Conservation (phyloP, 2,888 invertebrate species). For the Elegia similella region DNA sequence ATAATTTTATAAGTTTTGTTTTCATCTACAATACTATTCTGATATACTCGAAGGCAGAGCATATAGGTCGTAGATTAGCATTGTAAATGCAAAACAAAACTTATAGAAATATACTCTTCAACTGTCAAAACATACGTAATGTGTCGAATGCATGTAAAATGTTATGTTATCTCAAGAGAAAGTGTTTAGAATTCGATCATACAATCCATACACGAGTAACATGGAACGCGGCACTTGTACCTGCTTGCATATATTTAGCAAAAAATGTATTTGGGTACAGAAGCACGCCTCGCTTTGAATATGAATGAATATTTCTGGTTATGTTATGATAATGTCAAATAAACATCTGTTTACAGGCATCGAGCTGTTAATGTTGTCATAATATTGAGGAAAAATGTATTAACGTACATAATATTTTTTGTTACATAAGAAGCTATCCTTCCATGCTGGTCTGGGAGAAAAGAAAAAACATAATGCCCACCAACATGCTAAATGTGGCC, state of each 20-base stretch:
- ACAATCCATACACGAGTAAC: constrained; percentile 3
- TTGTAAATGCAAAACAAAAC: not conserved
- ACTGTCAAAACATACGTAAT: not conserved
- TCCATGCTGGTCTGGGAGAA: no score
- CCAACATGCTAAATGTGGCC: no score
- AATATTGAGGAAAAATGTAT: no score
- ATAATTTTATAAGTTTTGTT: no score
- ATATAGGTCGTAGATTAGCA: no score
- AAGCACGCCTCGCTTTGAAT: constrained; percentile 7
- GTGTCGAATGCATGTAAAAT: not conserved
- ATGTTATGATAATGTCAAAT: not conserved
- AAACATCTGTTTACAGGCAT: not conserved
- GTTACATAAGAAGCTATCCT: no score
- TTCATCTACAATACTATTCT: no score
- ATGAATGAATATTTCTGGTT: not conserved
- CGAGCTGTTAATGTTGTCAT: not conserved
- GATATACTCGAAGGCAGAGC: no score
- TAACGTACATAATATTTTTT: no score
- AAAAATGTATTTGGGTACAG: not conserved
- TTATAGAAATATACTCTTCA: not conserved
- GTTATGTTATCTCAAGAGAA: not conserved
- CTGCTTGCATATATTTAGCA: not conserved
- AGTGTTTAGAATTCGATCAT: constrained; percentile 11
- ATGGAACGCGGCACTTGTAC: not conserved
- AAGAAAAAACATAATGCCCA: no score